These are phyloP conservation scores for Tromatobia lineatoria DNA, from an alignment of 2,888 invertebrate genomes.

Conservation along the genomic window DNA sequence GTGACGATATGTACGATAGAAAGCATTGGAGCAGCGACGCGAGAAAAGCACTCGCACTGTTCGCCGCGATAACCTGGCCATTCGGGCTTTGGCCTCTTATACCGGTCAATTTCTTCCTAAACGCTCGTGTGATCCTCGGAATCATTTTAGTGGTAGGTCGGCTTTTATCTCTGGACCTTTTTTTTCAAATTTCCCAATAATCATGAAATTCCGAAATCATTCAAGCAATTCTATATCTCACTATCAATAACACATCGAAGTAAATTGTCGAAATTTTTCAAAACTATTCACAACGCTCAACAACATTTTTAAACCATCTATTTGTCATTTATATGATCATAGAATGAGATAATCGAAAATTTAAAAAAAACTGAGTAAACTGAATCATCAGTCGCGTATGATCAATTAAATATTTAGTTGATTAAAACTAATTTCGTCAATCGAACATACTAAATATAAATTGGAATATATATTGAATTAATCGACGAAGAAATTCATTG, in stretches of 20 bases:
- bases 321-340: too few species aligned
- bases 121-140: constrained; percentile 62
- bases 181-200: background rate
- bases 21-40: constrained; percentile 69
- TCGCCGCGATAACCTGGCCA: constrained; percentile 69
- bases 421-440: too few species aligned
- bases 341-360: too few species aligned
- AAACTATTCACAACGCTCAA: background rate
- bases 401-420: too few species aligned
- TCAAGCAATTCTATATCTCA: too few species aligned
- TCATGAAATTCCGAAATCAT: background rate
- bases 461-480: too few species aligned
- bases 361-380: too few species aligned
- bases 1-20: constrained; percentile 51
- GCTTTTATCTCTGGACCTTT: background rate
- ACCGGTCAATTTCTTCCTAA: constrained; percentile 65
- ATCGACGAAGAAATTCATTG: too few species aligned
- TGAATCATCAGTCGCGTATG: too few species aligned
- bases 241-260: background rate
- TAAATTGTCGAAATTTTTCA: background rate
- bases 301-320: too few species aligned
- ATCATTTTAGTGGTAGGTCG: constrained; percentile 65
- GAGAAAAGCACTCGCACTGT: constrained; percentile 67
- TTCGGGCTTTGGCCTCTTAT: constrained; percentile 72
- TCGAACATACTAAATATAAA: too few species aligned